Conservation (phyloP, 92 coral and sea anemone species). For the Pocillopora grandis region DNA sequence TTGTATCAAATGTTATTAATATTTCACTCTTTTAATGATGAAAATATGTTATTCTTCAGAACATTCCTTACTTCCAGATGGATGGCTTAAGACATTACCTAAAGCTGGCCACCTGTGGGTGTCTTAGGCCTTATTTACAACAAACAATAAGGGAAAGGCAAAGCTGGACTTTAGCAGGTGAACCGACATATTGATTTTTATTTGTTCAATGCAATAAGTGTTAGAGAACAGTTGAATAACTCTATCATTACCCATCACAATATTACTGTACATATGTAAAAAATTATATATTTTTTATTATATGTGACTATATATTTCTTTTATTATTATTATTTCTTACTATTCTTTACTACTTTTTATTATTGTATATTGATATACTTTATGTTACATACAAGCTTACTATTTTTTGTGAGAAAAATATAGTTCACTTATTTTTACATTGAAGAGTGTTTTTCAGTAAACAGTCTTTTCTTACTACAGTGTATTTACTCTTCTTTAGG, state of each 20-base stretch:
- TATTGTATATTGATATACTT: too few relatives aligned
- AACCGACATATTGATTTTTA: constrained; percentile 9
- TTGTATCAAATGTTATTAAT: too few relatives aligned
- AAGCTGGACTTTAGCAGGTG: constrained; percentile 32
- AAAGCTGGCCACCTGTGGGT: constrained; percentile 52
- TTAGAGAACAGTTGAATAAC: constrained; percentile 37
- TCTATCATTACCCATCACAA: constrained; percentile 27
- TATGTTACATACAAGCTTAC: too few relatives aligned
- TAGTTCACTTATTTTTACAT: constrained; percentile 28
- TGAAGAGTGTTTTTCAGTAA: background rate
- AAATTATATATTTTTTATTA: too few relatives aligned
- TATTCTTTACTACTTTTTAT: too few relatives aligned
- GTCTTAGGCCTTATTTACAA: constrained; percentile 34
- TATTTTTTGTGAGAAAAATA: constrained; percentile 15
- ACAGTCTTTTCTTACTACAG: constrained; percentile 15
- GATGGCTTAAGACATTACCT: constrained; percentile 53
- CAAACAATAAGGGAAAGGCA: constrained; percentile 25
- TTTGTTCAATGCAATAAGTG: constrained; percentile 41
- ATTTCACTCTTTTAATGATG: background rate
- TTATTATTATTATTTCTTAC: too few relatives aligned
- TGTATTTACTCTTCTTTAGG: background rate
- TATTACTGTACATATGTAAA: too few relatives aligned
- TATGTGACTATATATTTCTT: too few relatives aligned
- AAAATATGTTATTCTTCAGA: background rate
- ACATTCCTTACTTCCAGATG: constrained; percentile 38